Evolutionary conservation across 2,113 vertebrate species (phyloP).

Genomic region (Psettodes erumei): DNA sequence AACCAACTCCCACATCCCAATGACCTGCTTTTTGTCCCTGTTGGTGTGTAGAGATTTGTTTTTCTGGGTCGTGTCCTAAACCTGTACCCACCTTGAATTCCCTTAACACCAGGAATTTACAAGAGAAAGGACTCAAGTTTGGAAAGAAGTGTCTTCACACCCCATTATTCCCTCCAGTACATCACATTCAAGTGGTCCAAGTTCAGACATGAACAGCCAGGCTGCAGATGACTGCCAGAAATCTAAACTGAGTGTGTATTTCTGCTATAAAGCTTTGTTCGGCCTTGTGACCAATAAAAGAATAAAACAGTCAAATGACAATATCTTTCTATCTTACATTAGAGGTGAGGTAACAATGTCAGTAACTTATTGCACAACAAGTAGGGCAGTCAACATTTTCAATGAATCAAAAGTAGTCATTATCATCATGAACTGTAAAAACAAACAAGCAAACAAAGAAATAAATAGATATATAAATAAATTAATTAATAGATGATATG

Average conservation of each 20-base stretch:
- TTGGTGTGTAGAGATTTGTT: conserved; percentile 21
- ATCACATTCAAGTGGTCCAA: conserved; percentile 2
- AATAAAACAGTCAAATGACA: background rate
- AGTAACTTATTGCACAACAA: background rate
- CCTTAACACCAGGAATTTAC: conserved; percentile 4
- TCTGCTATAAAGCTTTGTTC: background rate
- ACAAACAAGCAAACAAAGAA: no score
- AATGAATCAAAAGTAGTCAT: background rate
- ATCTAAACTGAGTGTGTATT: background rate
- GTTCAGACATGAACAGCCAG: conserved; percentile 8
- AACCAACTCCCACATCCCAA: conserved; percentile 10
- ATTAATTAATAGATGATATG: background rate
- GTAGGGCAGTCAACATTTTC: background rate
- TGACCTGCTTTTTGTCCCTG: conserved; percentile 22
- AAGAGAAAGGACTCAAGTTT: conserved; percentile 31
- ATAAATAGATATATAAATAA: no score
- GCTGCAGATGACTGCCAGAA: background rate
- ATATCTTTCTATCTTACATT: background rate
- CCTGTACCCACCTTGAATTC: conserved; percentile 4
- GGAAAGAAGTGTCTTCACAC: background rate
- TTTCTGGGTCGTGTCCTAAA: conserved; percentile 30
- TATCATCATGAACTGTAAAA: background rate
- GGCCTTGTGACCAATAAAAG: background rate
- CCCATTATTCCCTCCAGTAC: background rate
- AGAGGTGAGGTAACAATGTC: background rate